Evolutionary conservation across 2,113 vertebrate species (phyloP), one percentile per base, ranked within the genome.

Genomic region (Crotophaga sulcirostris): DNA sequence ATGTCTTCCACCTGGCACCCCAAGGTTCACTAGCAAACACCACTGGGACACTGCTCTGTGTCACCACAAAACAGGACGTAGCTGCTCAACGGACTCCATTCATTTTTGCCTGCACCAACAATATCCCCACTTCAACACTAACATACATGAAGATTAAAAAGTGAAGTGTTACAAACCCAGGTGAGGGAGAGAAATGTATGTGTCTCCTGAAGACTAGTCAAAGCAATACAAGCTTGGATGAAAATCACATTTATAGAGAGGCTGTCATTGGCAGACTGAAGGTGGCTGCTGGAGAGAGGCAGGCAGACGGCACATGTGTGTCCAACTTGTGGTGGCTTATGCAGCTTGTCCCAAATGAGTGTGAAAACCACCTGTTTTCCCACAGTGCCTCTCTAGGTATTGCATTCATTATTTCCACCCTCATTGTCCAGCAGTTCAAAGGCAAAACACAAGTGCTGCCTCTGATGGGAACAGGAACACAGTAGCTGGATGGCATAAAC

Each of bases 41-140:
- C 19, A 60, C n/a, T 1, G 2, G 26, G 9, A 54, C 0, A 8
- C 60, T n/a, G 17, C 28, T 70, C 36, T 40, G n/a, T 1, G 0
- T 33, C 33, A 72, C 64, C 29, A n/a, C 17, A 54, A 40, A 64
- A 54, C 0, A 1, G 58, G 15, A 25, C 40, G 12, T 49, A 23
- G 45, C 23, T 73, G 47, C 40, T 67, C 40, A 23, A 14, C 7
- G 31, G 31, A 13, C 60, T 60, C 38, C 12, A 34, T 6, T 77
- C 0, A 1, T 1, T 85, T 68, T 47, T 69, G 44, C 28, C 18
- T 47, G 34, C 17, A 52, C 55, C 19, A 87, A 8, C 26, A 58
- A 4, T 12, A 74, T 23, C 42, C 26, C 23, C 64, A 19, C 36
- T 36, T 31, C 52, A 42, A 13, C 6, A 25, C 23, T 52, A 60